Base-by-base conservation (phyloP, 2,797 vertebrate genomes). In the Ispidina picta region DNA sequence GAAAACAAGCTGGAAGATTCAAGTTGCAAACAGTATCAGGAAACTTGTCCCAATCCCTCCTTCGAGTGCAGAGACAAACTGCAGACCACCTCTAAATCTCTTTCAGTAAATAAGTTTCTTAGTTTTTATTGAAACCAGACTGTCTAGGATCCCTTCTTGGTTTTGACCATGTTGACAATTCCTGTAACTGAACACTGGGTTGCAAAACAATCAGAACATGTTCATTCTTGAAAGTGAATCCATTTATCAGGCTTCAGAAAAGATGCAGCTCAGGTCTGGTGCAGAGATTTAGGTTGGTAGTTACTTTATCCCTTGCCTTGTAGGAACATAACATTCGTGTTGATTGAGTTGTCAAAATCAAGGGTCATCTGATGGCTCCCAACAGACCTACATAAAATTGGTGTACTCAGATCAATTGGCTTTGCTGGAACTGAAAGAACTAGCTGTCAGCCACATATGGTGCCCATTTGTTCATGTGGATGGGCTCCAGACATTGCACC, bases 301-400 rank as follows among this genome's bases (percentile, higher is more conserved):
- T 25, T 62, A 28, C 65, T 79, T 81, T 63, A 78, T 60, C 65
- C 60, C 28, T 92, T 8, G 3, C 55, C 62, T 84, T 52, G 54
- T 15, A 39, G 81, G 69, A 90, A 86, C 43, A 76, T 39, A 84
- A 82, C 46, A 75, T 92, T 73, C 66, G 83, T 64, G 48, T 74
- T 81, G 88, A 95, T 75, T 81, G 77, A 94, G 70, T 73, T 93
- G 62, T 96, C 94, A 96, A 92, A 90, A 92, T 55, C 71, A 28
- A 85, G 91, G 85, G 70, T 92, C 86, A 52, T 91, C 92, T 94
- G 90, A 94, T 84, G 94, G 78, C 92, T 95, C 89, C 93, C 93
- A 94, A 43, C 83, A 93, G 92, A 86, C 77, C 73, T 75, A 59
- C 86, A 35, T 51, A 39, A 92, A 95, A 95, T 43, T 79, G 81